Evolutionary conservation across 2,888 invertebrate genomes (phyloP), one percentile per base, ranked within the genome.

Genomic region (Macaria notata): DNA sequence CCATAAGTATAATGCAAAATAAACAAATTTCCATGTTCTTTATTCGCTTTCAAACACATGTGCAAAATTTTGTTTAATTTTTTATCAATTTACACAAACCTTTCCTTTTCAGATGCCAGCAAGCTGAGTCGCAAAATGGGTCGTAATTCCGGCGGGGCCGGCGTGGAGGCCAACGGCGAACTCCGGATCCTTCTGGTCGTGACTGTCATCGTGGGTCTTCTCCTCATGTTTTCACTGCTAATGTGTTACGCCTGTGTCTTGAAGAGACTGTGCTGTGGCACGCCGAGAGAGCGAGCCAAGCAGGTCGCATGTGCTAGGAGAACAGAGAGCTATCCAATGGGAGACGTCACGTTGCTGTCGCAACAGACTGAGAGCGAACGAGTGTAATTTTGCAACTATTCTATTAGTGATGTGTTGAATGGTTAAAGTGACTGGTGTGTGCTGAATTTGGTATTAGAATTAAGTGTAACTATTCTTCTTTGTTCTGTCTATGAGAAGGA

Each of bases 241-340:
- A 88, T 93, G 76, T 94, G 94, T 75, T 95, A 95, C 77, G 93
- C 93, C 4, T 94, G 94, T 71, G 94, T 94, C 9, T 92, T 94
- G 59, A 90, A 93, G 52, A 89, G 94, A 64, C 84, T 94, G 4
- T 94, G 94, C 72, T 94, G 94, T 62, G 92, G 92, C 49, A 85
- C 87, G 31, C 74, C 92, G n/a, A 79, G 89, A 65, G 88, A 92
- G 71, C 75, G 89, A 62, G 80, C 83, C n/a, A 91, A 91, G 65
- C 77, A 87, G 56, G 66, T 83, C 66, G 80, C 88, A 9, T 71
- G 79, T 70, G 81, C 73, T 48, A 76, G 78, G 71, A 81, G 81
- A 69, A 81, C 91, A 31, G 93, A 94, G 57, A 92, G 92, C 62
- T 92, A 93, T 65, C 93, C 93, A 0, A 88, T 94, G 83, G 93